These are phyloP conservation scores for Volucella inanis DNA, from an alignment of 2,888 invertebrate species.

Conservation along the genomic window DNA sequence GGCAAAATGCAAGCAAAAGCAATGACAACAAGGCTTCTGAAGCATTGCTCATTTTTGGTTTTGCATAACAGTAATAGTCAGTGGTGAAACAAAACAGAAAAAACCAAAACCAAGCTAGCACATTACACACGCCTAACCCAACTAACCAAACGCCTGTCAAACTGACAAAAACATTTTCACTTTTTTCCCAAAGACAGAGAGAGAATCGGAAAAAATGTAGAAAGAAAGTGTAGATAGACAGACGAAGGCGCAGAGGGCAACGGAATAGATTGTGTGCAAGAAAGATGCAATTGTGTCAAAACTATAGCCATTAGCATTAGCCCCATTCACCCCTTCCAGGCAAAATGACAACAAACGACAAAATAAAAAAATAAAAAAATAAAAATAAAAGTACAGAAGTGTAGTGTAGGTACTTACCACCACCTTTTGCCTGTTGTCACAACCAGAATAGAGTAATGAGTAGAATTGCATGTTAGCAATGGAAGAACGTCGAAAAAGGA, in stretches of 20 bases:
- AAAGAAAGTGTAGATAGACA: conserved; percentile 34
- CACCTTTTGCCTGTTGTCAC: conserved; percentile 59
- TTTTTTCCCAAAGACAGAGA: conserved; percentile 46
- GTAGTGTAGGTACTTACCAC: conserved; percentile 11
- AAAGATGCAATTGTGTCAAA: conserved; percentile 73
- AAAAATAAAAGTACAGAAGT: conserved; percentile 10
- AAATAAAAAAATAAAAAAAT: conserved; percentile 22
- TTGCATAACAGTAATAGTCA: conserved; percentile 67
- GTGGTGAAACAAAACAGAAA: conserved; percentile 39
- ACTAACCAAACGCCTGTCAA: conserved; percentile 70
- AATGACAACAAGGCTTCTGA: conserved; percentile 3
- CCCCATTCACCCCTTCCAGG: conserved; percentile 47
- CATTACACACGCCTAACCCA: conserved; percentile 61
- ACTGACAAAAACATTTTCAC: conserved; percentile 73
- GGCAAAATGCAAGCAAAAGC: background rate
- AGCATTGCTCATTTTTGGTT: conserved; percentile 71
- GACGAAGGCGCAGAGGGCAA: conserved; percentile 1
- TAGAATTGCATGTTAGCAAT: conserved; percentile 67
- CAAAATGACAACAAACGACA: conserved; percentile 30
- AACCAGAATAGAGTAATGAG: conserved; percentile 73
- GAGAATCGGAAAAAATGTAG: conserved; percentile 3
- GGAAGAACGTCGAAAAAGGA: conserved; percentile 19
- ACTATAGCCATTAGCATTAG: conserved; percentile 74
- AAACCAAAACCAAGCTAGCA: conserved; percentile 60
- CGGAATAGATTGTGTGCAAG: conserved; percentile 12